Percentiles rank a stretch among this genome's conserved stretches.
phyloP scores from a whole-genome alignment of 2,113 vertebrate species.

The Edolisoma coerulescens region DNA sequence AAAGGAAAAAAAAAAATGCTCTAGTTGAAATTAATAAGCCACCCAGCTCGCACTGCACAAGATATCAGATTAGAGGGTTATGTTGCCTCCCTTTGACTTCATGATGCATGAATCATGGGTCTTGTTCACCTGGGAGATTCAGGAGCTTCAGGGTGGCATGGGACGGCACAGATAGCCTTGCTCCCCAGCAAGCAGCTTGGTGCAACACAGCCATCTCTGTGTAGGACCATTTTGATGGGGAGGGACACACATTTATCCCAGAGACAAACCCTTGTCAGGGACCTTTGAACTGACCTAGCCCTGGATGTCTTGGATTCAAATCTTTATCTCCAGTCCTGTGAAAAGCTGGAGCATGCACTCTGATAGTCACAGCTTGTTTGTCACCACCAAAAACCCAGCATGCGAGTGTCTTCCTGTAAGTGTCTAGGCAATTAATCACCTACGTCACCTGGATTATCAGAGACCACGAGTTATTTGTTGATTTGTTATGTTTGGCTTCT shows the following conservation, averaged over 20 bases:
- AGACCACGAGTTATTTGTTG: background rate
- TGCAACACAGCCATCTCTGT: background rate
- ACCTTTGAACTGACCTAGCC: background rate
- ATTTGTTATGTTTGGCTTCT: conserved; percentile 49
- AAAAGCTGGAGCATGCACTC: background rate
- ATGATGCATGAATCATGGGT: background rate
- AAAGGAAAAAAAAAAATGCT: background rate
- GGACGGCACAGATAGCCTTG: background rate
- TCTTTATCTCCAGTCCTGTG: background rate
- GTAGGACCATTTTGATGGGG: background rate
- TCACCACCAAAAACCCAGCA: background rate
- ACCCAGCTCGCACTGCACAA: background rate
- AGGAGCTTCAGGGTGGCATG: background rate
- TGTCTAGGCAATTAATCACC: conserved; percentile 4
- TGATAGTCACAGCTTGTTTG: background rate
- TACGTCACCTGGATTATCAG: conserved; percentile 17
- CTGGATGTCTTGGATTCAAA: background rate
- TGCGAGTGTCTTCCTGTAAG: background rate
- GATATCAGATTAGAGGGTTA: background rate
- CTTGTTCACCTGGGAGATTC: background rate
- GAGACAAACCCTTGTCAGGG: background rate
- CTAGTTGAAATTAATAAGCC: background rate
- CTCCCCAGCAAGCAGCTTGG: background rate
- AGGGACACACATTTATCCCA: background rate
- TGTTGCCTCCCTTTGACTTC: background rate